Evolutionary conservation across 2,113 vertebrate species (phyloP), one percentile per base, ranked within the genome.

Genomic region (Pseudopipra pipra): DNA sequence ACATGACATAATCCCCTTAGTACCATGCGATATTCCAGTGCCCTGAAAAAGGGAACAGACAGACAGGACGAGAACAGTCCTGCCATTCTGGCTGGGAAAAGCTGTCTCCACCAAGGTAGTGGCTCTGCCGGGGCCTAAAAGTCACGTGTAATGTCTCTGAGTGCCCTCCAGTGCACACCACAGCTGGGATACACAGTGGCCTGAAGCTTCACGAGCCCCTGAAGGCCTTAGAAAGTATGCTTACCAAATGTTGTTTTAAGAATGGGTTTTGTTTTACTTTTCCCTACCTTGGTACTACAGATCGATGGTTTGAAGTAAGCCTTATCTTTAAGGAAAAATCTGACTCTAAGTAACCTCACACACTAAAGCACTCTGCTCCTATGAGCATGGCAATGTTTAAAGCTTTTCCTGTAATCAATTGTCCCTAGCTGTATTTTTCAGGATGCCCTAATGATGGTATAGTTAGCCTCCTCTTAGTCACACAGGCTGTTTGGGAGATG

Each of bases 401-500:
- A 75, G 61, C 62, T 72, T 75, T 75, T 78, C 24, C 76, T 93
- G 30, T 39, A 85, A 56, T 61, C 52, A 54, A 6, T 7, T 0
- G 0, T 47, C 67, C 37, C 88, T 80, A 78, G 55, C 73, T 75
- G 0, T 74, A 74, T 92, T 89, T 93, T 89, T 67, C 84, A 90
- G 86, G 39, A 75, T 87, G 72, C 41, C 0, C 2, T 68, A 87
- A 56, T 8, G 52, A 63, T 90, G 74, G 59, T 52, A 63, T 1
- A 87, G 91, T 84, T 79, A 95, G 67, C 61, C 68, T 86, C 17
- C 68, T 86, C 61, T 93, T 71, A 75, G 82, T 93, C 88, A 90
- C 72, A 90, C 44, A 58, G 59, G 79, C 85, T 92, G 88, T 77
- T 80, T 73, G 63, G 55, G 82, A 96, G 92, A 95, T 91, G 71